Base-by-base conservation (phyloP, 2,888 invertebrate genomes). In the Linnaemya tessellans region DNA sequence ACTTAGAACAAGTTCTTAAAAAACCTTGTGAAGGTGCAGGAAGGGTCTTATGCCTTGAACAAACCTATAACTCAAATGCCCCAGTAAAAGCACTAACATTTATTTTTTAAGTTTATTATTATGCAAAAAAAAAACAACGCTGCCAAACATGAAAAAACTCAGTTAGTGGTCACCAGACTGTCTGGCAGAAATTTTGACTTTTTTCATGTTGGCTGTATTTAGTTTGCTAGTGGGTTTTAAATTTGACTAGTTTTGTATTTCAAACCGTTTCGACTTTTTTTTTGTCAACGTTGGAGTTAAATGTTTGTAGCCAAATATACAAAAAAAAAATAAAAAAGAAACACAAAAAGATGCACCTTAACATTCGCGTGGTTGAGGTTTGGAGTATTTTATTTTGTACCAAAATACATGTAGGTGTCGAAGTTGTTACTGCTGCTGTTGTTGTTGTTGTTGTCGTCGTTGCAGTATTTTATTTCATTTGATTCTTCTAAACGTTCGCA, bases 161-260 rank as follows among this genome's bases (percentile, higher is more conserved):
- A 49, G 78, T 70, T 74, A 78, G 78, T 85, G 82, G 85, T 85
- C 85, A 85, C 85, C 85, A 85, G 85, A 82, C 85, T 80, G 85
- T 85, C 85, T 85, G 84, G 84, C 81, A 78, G 75, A 84, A 81
- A 78, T 70, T 70, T 65, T 41, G 25, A 10, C 13, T 11, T 62
- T 80, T 80, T 82, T 49, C n/a, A 78, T 78, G 77, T 83, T 83
- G 77, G 65, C 51, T 73, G 58, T 58, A 30, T 58, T 70, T 58
- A 49, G 13, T 80, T 80, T 80, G 64, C 64, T 75, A 75, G 84
- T 84, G 84, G 84, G 84, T 64, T 80, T 64, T 60, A 51, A 41
- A 68, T 75, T 67, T 51, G 54, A 67, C 71, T 77, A 77, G 77
- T 83, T 82, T 77, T 51, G 41, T 67, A 51, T 58, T 73, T 41